Evolutionary conservation across 2,888 invertebrate species (phyloP).

Genomic region (Hybos culiciformis): DNA sequence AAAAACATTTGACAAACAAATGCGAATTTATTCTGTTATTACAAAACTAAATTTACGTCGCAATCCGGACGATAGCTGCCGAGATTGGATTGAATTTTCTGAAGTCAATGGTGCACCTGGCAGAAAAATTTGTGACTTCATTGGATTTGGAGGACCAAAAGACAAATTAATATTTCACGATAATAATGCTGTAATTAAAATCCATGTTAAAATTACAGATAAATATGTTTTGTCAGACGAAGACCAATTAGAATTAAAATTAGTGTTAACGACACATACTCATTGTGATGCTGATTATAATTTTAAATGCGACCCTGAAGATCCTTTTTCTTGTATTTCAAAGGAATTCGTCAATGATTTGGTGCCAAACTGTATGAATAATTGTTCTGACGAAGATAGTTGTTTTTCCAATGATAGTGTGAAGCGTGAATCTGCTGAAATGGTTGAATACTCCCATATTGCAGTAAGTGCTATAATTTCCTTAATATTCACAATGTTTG

Average conservation of each 20-base stretch:
- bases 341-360: constrained; percentile 30
- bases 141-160: neutral
- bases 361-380: constrained; percentile 29
- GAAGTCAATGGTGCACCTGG: constrained; percentile 28
- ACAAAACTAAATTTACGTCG: constrained; percentile 29
- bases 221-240: constrained; percentile 28
- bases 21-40: constrained; percentile 29
- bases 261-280: constrained; percentile 30
- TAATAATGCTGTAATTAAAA: constrained; percentile 15
- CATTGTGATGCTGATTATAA: constrained; percentile 24
- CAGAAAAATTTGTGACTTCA: constrained; percentile 21
- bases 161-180: neutral
- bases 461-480: constrained; percentile 32
- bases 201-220: constrained; percentile 25
- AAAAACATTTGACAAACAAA: constrained; percentile 22
- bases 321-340: constrained; percentile 29
- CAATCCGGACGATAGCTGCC: constrained; percentile 22
- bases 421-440: neutral
- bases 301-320: constrained; percentile 26
- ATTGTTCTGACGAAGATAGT: constrained; percentile 17
- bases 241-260: constrained; percentile 27
- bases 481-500: constrained; percentile 32
- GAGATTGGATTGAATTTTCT: constrained; percentile 29
- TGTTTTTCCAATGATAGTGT: neutral
- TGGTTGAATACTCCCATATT: constrained; percentile 29